A percentile compares a stretch with the other conserved stretches of the same genome.
Evolutionary conservation across 2,113 vertebrate genomes (phyloP).

Genomic region (Heterochromis multidens): DNA sequence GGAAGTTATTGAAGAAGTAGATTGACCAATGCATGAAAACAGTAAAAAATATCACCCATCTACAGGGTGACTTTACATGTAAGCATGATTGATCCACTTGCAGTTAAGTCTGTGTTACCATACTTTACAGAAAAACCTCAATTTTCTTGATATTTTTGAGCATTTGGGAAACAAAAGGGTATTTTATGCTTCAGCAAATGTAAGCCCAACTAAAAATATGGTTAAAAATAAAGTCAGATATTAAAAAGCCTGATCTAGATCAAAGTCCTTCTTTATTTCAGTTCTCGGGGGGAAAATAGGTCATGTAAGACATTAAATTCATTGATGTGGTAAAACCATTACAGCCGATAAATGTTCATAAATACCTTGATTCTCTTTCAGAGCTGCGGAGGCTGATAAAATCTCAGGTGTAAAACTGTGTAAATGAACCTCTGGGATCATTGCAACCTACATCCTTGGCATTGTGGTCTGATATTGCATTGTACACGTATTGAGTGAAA

Average conservation of each 20-base stretch:
- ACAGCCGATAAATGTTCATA: background rate
- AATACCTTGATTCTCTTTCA: no score
- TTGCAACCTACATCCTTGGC: background rate
- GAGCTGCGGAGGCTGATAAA: background rate
- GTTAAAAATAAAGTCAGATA: background rate
- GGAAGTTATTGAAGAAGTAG: no score
- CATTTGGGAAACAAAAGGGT: background rate
- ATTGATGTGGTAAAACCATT: background rate
- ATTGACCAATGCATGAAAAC: no score
- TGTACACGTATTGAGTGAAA: background rate
- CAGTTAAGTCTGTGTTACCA: background rate
- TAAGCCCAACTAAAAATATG: background rate
- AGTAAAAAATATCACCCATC: no score
- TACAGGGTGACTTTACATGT: no score
- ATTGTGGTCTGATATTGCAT: background rate
- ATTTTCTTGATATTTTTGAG: no score
- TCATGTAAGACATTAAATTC: background rate
- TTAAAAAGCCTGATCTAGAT: background rate
- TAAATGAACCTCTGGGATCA: background rate
- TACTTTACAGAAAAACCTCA: background rate
- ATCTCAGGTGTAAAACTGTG: background rate
- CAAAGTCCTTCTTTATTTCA: background rate
- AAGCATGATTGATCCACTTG: background rate
- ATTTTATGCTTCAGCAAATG: background rate
- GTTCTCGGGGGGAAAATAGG: background rate